Evolutionary conservation across 2,797 vertebrate species (phyloP).

Genomic region (Xenentodon cancila): DNA sequence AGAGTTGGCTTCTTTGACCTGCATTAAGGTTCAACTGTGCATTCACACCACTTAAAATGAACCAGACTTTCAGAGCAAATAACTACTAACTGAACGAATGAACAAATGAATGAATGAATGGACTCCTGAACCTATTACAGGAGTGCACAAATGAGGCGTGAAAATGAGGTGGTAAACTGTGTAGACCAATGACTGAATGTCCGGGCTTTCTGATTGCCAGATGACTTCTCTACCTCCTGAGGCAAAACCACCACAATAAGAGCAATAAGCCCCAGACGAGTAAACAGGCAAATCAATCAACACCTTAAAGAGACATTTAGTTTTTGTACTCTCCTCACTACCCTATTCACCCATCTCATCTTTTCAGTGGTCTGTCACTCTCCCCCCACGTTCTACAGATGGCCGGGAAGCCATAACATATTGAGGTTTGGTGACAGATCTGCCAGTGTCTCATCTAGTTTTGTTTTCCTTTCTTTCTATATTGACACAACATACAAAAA

Average conservation of each 20-base stretch:
- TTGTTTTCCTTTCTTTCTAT: slow-evolving; percentile 69
- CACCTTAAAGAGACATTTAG: slow-evolving; percentile 44
- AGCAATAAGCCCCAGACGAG: slow-evolving; percentile 28
- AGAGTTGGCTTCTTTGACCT: too few relatives aligned
- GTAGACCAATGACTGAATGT: not conserved
- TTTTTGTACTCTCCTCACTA: slow-evolving; percentile 23
- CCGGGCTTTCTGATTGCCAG: not conserved
- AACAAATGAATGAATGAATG: too few relatives aligned
- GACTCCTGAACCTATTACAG: too few relatives aligned
- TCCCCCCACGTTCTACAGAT: slow-evolving; percentile 25
- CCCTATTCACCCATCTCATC: slow-evolving; percentile 38
- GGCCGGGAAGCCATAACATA: slow-evolving; percentile 44
- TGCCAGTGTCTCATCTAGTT: slow-evolving; percentile 49
- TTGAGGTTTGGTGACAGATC: slow-evolving; percentile 53
- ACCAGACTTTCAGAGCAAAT: too few relatives aligned
- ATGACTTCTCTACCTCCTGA: not conserved
- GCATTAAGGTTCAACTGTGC: too few relatives aligned
- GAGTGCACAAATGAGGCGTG: not conserved
- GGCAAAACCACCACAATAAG: not conserved
- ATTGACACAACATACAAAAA: slow-evolving; percentile 72
- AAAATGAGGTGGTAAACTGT: not conserved
- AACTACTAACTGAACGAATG: too few relatives aligned
- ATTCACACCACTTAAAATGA: too few relatives aligned
- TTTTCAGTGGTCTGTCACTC: slow-evolving; percentile 34
- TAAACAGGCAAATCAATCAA: slow-evolving; percentile 47